A percentile compares a stretch with the other conserved stretches of the same genome.
phyloP scores from a whole-genome alignment of 1,140 invertebrate genomes.

The Nasonia longicornis region DNA sequence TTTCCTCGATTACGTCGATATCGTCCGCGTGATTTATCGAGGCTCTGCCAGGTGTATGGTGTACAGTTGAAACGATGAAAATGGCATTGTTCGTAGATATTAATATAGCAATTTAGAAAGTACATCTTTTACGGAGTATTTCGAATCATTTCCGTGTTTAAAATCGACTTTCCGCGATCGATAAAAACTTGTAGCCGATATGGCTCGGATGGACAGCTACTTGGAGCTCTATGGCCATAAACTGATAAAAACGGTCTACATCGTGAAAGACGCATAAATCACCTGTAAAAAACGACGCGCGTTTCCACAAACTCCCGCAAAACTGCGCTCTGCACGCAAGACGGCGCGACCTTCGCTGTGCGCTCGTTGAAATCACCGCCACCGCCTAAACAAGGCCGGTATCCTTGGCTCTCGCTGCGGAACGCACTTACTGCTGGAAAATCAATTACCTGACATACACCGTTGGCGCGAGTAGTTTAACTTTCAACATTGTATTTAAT shows the following conservation, averaged over 20 bases:
- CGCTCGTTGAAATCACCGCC: constrained; percentile 37
- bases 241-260: too few species aligned
- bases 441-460: constrained; percentile 30
- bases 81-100: too few species aligned
- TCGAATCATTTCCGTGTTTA: too few species aligned
- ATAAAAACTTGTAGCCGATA: neutral
- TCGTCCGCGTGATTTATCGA: neutral
- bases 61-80: too few species aligned
- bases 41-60: neutral
- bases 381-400: constrained; percentile 20
- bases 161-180: neutral
- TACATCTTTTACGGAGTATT: too few species aligned
- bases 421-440: constrained; percentile 22
- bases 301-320: constrained; percentile 24
- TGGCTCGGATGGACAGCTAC: too few species aligned
- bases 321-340: neutral
- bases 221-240: too few species aligned
- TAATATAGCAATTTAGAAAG: neutral
- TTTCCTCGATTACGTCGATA: constrained; percentile 6
- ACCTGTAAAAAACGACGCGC: neutral
- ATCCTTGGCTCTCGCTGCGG: constrained; percentile 17
- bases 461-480: too few species aligned
- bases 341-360: constrained; percentile 15
- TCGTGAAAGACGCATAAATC: neutral
- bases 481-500: too few species aligned